phyloP scores from a whole-genome alignment of 2,888 invertebrate species.

The Perizoma affinitatum region DNA sequence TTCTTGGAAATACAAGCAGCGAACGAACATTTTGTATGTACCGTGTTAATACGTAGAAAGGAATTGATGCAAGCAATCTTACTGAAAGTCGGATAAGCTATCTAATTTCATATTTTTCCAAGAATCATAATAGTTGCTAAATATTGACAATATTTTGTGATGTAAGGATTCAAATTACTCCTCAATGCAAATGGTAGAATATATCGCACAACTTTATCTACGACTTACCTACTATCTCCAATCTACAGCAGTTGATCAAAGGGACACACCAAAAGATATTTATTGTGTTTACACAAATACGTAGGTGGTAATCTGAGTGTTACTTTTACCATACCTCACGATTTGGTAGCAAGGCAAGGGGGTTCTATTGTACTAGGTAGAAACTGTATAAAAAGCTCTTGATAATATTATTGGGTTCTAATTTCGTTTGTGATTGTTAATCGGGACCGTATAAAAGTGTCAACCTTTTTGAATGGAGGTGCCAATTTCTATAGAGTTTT shows the following conservation, averaged over 20 bases:
- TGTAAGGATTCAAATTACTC: constrained; percentile 32
- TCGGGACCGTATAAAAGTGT: constrained; percentile 81
- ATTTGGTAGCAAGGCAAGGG: constrained; percentile 43
- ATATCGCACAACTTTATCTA: constrained; percentile 42
- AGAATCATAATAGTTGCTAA: constrained; percentile 16
- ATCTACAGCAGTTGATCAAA: constrained; percentile 70
- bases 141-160: constrained; percentile 23
- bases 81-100: not conserved
- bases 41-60: too few relatives aligned
- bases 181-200: constrained; percentile 30
- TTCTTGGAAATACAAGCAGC: too few relatives aligned
- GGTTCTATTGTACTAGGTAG: constrained; percentile 52
- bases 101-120: constrained; percentile 22
- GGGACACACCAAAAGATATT: constrained; percentile 70
- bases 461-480: constrained; percentile 72
- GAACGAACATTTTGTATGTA: too few relatives aligned
- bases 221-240: constrained; percentile 36
- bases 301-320: constrained; percentile 80
- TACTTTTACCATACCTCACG: constrained; percentile 63
- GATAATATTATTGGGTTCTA: constrained; percentile 84
- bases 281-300: constrained; percentile 83
- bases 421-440: constrained; percentile 82
- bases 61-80: not conserved
- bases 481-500: constrained; percentile 79
- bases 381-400: constrained; percentile 52